Evolutionary conservation across 2,888 invertebrate species (phyloP).

Genomic region (Drosophila rellima): DNA sequence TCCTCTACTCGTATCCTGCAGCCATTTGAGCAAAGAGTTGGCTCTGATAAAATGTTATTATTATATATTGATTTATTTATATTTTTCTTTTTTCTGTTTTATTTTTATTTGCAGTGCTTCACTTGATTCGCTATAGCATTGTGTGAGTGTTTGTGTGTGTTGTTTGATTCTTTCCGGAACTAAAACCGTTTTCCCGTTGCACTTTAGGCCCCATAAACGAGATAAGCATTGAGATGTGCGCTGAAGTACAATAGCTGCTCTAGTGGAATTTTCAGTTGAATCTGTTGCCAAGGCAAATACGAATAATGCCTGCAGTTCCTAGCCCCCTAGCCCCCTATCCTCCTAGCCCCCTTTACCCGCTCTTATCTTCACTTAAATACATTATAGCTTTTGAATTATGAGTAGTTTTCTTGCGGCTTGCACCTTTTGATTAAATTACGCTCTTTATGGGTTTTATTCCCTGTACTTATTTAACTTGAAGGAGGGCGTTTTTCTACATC

Average conservation of each 20-base stretch:
- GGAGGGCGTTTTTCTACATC: not conserved
- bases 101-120: slow-evolving; percentile 25
- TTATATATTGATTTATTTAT: slow-evolving; percentile 66
- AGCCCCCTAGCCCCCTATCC: not conserved
- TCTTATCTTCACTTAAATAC: slow-evolving; percentile 2
- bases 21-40: slow-evolving; percentile 6
- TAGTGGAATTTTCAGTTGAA: slow-evolving; percentile 27
- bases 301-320: not conserved
- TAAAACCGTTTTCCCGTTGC: slow-evolving; percentile 20
- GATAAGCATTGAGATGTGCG: slow-evolving; percentile 18
- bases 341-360: not conserved
- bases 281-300: slow-evolving; percentile 24
- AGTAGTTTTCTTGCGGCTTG: slow-evolving; percentile 7
- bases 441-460: not conserved
- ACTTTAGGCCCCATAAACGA: slow-evolving; percentile 5
- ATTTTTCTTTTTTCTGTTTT: too few species aligned
- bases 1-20: not conserved
- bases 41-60: slow-evolving; percentile 57
- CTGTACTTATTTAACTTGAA: not conserved
- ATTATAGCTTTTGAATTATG: not conserved
- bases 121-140: slow-evolving; percentile 37
- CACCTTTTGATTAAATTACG: slow-evolving; percentile 26
- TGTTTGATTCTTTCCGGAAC: slow-evolving; percentile 17
- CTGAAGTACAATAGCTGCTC: slow-evolving; percentile 11
- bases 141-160: slow-evolving; percentile 1